Evolutionary conservation across 1,140 invertebrate species (phyloP), one percentile per base, ranked within the genome.

Genomic region (Formica selysi): DNA sequence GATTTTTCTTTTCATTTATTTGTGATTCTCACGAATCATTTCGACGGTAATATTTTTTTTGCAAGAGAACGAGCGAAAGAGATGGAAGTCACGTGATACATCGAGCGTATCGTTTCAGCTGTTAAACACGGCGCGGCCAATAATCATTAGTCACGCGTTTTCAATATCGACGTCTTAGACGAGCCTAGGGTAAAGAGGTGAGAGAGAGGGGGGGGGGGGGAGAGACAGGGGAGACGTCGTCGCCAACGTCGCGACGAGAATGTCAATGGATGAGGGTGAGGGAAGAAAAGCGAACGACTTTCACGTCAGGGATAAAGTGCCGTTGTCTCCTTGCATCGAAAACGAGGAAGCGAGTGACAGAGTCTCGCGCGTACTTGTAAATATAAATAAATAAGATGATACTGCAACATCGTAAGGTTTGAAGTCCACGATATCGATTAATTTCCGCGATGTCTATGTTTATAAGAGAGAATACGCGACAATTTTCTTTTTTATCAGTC

Each of bases 61-160:
- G 3, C 16, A 51, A 51, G 11, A 51, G 48, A 48, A 11, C 13
- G 44, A 48, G 44, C n/a, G 26, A 73, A 41, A 22, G 29, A 64
- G 59, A 61, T 22, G 51, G 67, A 32, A 51, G 67, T 83, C 78
- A 86, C 70, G 85, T 73, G 57, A 48, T 59, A 41, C 70, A 73
- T 73, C 48, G 68, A 44, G 76, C 44, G 41, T 70, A 70, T 89
- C 78, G 71, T 74, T 59, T 51, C 61, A 68, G 32, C 68, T 62
- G 48, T 79, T 78, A 76, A 88, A 87, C 67, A 81, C 84, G 81
- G 81, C 54, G 87, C 85, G 79, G 76, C 86, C 90, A 91, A 91
- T 92, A 92, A 91, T 93, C 92, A 91, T 94, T 92, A 93, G 88
- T 93, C 92, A 93, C 92, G 91, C 88, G 90, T 91, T 93, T 92